Conservation (phyloP, 2,797 vertebrate genomes). For the Myotis vivesi region DNA sequence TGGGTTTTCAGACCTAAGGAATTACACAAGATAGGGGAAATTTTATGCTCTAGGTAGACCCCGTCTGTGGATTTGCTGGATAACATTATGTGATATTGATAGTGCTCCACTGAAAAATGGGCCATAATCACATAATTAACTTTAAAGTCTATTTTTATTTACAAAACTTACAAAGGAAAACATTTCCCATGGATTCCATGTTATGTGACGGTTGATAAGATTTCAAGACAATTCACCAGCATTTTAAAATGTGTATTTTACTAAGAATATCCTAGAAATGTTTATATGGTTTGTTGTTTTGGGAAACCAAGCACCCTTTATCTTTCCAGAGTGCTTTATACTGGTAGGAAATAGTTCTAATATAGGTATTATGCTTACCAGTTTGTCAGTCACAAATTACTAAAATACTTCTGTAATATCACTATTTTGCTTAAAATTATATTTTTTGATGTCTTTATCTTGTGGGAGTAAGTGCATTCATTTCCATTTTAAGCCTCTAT, state of each 20-base stretch:
- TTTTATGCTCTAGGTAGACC: background rate
- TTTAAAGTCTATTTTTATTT: background rate
- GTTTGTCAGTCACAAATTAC: constrained; percentile 44
- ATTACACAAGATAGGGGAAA: background rate
- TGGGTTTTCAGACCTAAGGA: background rate
- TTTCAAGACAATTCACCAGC: constrained; percentile 13
- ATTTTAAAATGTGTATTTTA: background rate
- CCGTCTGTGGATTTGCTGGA: background rate
- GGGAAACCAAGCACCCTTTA: background rate
- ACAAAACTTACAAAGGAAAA: background rate
- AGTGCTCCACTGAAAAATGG: background rate
- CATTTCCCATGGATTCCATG: background rate
- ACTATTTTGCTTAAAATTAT: constrained; percentile 41
- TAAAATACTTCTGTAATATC: constrained; percentile 19
- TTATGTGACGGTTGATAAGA: background rate
- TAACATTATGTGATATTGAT: background rate
- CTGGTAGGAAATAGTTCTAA: constrained; percentile 16
- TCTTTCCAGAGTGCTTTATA: background rate
- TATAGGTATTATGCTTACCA: background rate
- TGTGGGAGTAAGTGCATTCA: constrained; percentile 15
- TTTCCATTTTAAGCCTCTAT: constrained; percentile 60
- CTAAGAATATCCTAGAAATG: background rate
- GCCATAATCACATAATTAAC: background rate
- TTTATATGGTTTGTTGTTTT: background rate
- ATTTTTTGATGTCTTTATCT: constrained; percentile 38